A percentile compares a stretch with the other conserved stretches of the same genome.
These are phyloP conservation scores for Xiphophorus hellerii DNA, from an alignment of 2,113 vertebrate genomes.

Conservation along the genomic window DNA sequence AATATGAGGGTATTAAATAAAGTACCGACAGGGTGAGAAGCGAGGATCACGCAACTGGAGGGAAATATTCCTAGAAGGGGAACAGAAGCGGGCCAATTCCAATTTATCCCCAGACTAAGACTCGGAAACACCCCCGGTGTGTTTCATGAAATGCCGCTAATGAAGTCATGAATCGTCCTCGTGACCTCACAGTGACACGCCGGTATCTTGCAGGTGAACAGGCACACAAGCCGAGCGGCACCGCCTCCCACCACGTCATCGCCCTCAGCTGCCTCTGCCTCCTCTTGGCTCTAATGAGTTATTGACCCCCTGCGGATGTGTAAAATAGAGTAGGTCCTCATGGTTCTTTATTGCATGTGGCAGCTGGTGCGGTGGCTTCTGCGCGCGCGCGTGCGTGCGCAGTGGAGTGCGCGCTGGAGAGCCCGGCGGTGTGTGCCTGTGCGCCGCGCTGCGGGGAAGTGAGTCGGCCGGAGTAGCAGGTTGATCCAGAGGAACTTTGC, in stretches of 20 bases:
- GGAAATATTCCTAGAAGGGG: conserved; percentile 27
- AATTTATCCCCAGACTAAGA: conserved; percentile 31
- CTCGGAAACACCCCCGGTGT: conserved; percentile 30
- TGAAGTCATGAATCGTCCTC: conserved; percentile 66
- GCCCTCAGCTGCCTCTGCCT: conserved; percentile 56
- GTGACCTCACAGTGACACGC: conserved; percentile 68
- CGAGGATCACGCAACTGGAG: background rate
- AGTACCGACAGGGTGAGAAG: conserved; percentile 38
- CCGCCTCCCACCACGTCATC: conserved; percentile 51
- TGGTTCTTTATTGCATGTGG: conserved; percentile 65
- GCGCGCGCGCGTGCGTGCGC: conserved; percentile 2
- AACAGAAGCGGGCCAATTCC: conserved; percentile 49
- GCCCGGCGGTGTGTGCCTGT: conserved; percentile 39
- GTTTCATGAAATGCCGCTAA: conserved; percentile 64
- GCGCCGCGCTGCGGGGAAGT: conserved; percentile 26
- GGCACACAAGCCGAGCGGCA: conserved; percentile 30
- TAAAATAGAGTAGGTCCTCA: conserved; percentile 67
- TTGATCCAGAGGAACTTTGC: conserved; percentile 43
- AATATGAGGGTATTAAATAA: conserved; percentile 63
- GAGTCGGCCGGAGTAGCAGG: conserved; percentile 31
- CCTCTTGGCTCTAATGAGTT: conserved; percentile 73
- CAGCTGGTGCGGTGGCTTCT: conserved; percentile 59
- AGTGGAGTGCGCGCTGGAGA: conserved; percentile 20
- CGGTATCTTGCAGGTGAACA: conserved; percentile 67
- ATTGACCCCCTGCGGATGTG: conserved; percentile 76